Evolutionary conservation across 2,797 vertebrate species (phyloP).

Genomic region (Lagodon rhomboides): DNA sequence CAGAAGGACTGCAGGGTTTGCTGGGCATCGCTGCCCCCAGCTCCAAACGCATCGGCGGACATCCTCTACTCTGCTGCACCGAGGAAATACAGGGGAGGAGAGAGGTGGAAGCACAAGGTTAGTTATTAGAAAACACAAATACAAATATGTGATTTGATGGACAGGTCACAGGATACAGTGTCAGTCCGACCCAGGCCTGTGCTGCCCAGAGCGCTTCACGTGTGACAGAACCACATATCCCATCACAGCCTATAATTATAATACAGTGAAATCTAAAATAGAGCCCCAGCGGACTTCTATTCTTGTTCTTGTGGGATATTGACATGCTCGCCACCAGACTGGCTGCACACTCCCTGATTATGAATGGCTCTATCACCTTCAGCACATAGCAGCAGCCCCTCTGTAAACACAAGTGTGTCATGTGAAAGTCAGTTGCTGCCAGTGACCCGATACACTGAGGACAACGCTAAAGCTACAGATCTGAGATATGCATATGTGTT

Average conservation of each 20-base stretch:
- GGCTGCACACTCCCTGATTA: constrained; percentile 33
- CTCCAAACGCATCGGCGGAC: constrained; percentile 94
- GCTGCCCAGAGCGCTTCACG: constrained; percentile 36
- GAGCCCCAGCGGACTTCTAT: constrained; percentile 45
- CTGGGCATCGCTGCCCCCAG: constrained; percentile 94
- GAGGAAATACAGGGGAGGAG: constrained; percentile 18
- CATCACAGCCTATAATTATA: constrained; percentile 59
- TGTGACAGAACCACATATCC: constrained; percentile 61
- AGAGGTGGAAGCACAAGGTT: constrained; percentile 25
- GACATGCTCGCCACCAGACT: constrained; percentile 49
- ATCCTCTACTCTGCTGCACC: constrained; percentile 85
- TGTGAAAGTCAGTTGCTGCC: constrained; percentile 49
- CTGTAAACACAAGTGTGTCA: constrained; percentile 48
- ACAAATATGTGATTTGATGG: constrained; percentile 8
- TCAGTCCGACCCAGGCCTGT: constrained; percentile 17
- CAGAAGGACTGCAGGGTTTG: constrained; percentile 98
- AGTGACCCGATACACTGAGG: constrained; percentile 43
- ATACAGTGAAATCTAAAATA: constrained; percentile 69
- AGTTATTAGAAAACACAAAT: constrained; percentile 13
- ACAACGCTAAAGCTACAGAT: constrained; percentile 39
- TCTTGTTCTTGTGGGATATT: constrained; percentile 62
- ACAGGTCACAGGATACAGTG: constrained; percentile 19
- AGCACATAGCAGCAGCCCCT: constrained; percentile 46
- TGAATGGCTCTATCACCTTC: constrained; percentile 58
- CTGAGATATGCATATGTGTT: constrained; percentile 8